Evolutionary conservation across 1,140 invertebrate species (phyloP), one percentile per base, ranked within the genome.

Genomic region (Mylabris phalerata): DNA sequence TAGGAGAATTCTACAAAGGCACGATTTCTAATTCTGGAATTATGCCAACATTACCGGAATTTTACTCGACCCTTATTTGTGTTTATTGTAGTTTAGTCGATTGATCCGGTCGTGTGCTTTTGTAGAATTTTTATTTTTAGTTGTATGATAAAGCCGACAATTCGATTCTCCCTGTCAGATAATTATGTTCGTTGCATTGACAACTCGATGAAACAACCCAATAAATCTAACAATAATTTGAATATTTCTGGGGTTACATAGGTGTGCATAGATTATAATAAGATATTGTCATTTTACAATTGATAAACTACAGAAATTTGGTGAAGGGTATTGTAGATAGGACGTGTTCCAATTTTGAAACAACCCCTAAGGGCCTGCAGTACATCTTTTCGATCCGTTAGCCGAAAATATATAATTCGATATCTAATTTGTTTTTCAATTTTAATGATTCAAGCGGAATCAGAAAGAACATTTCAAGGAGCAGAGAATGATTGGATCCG

Each of bases 271-370:
- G 48, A 60, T 54, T 48, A 60, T 48, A 50, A 45, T 50, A 50
- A 60, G 19, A 32, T 60, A 60, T 60, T 60, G 59, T 60, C 59
- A 56, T 60, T 60, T 60, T 40, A 60, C 43, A 54, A 45, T 54
- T 54, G 51, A 45, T 54, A 54, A 54, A 54, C 51, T 54, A 54
- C 51, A 27, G 26, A 54, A 32, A 38, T 3, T 44, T 41, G 51
- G 51, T 32, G 32, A 32, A 7, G 32, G 7, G 32, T 32, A 32
- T 19, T 19, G 19, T 19, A 52, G 38, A 52, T 41, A 52, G 50
- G 50, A 52, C 45, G 50, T 52, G 50, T 52, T 52, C 50, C 25
- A 24, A 44, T 52, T 19, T 19, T 19, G 19, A 19, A 19, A 19
- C 19, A 19, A 19, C 19, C 19, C 19, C 1, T 2, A 19, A 19